phyloP scores from a whole-genome alignment of 1,140 invertebrate genomes.

The Schlechtendalia chinensis region DNA sequence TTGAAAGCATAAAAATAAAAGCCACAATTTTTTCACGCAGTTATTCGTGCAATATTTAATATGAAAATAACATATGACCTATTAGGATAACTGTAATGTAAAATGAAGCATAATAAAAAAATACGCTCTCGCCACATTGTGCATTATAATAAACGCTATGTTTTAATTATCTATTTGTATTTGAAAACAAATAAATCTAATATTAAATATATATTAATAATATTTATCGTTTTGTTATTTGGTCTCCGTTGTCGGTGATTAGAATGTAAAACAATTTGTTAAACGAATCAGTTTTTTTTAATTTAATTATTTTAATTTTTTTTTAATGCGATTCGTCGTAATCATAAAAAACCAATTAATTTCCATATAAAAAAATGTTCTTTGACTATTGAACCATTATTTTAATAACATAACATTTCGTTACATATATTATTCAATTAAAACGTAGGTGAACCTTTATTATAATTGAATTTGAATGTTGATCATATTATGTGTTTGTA shows the following conservation, averaged over 20 bases:
- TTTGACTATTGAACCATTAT: neutral
- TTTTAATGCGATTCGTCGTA: neutral
- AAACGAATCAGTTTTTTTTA: neutral
- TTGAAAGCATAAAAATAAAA: no score
- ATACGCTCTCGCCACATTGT: no score
- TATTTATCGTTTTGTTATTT: neutral
- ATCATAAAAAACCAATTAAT: slow-evolving; percentile 12
- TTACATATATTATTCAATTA: neutral
- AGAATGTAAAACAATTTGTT: slow-evolving; percentile 5
- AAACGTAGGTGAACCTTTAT: neutral
- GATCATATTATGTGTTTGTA: neutral
- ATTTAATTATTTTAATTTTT: no score
- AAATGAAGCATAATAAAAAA: no score
- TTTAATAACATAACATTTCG: neutral
- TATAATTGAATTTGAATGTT: neutral
- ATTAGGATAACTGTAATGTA: no score
- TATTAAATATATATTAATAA: no score
- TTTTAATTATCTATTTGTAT: no score
- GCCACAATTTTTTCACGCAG: no score
- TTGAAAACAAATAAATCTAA: no score
- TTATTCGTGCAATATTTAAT: no score
- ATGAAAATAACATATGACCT: no score
- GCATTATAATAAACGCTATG: no score
- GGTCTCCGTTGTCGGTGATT: neutral
- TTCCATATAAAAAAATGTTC: neutral